Conservation (phyloP, 2,797 vertebrate genomes). For the Brachyrhaphis roseni region DNA sequence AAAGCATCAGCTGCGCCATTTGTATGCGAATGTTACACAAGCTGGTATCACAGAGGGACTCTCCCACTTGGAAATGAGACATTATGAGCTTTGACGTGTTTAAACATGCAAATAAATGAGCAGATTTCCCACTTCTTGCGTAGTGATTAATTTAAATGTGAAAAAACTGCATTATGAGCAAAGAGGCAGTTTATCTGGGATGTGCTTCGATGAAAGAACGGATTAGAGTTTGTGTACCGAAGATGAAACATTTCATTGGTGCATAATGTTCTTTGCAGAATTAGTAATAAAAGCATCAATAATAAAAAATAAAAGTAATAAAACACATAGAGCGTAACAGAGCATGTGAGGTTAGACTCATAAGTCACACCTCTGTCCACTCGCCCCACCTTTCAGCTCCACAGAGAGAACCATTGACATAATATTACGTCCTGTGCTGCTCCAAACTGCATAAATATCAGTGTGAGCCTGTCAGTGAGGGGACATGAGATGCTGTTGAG, state of each 20-base stretch:
- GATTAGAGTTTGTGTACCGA: background rate
- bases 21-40: background rate
- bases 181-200: background rate
- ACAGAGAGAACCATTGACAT: background rate
- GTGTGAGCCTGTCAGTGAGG: background rate
- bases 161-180: background rate
- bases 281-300: background rate
- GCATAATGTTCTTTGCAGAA: background rate
- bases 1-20: background rate
- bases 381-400: constrained; percentile 58
- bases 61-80: background rate
- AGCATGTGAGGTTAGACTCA: background rate
- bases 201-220: background rate
- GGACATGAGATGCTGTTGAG: constrained; percentile 6
- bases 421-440: background rate
- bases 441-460: constrained; percentile 53
- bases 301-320: background rate
- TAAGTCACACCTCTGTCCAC: constrained; percentile 29
- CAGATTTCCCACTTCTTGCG: background rate
- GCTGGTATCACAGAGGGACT: background rate
- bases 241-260: background rate
- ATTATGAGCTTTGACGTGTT: background rate
- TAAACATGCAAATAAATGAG: background rate
- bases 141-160: background rate
- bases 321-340: background rate